A percentile compares a stretch with the other conserved stretches of the same genome.
These are phyloP conservation scores for Drosophila murphyi DNA, from an alignment of 1,140 invertebrate species.

Conservation along the genomic window DNA sequence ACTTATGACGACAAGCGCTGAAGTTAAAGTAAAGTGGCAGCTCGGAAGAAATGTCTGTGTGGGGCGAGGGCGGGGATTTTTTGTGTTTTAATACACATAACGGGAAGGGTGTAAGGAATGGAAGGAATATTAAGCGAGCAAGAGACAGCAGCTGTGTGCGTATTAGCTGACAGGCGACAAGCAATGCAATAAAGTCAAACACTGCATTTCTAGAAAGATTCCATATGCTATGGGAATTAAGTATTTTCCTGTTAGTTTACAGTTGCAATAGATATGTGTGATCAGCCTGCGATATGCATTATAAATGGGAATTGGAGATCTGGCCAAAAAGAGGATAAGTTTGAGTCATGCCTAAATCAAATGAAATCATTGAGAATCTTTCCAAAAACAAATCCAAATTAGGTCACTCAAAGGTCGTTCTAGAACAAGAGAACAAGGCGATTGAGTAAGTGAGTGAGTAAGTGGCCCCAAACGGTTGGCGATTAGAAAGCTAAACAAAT, in stretches of 20 bases:
- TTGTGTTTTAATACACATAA: slow-evolving; percentile 10
- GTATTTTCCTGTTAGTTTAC: background rate
- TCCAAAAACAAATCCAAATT: slow-evolving; percentile 47
- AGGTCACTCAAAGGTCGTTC: slow-evolving; percentile 58
- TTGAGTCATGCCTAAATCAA: background rate
- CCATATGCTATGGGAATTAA: slow-evolving; percentile 17
- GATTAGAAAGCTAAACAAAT: slow-evolving; percentile 54
- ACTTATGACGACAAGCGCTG: slow-evolving; percentile 51
- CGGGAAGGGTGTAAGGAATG: background rate
- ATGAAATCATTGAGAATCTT: slow-evolving; percentile 16
- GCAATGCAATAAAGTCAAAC: slow-evolving; percentile 10
- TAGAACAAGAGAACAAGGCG: slow-evolving; percentile 9
- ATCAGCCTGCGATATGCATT: background rate
- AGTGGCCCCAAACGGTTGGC: slow-evolving; percentile 18
- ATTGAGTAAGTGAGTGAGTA: background rate
- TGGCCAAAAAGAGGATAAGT: too few relatives aligned
- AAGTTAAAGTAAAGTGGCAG: slow-evolving; percentile 60
- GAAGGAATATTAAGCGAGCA: slow-evolving; percentile 10
- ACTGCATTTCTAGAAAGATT: slow-evolving; percentile 7
- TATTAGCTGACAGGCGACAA: slow-evolving; percentile 9
- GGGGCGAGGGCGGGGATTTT: background rate
- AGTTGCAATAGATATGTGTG: background rate
- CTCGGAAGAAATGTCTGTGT: slow-evolving; percentile 13
- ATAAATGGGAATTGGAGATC: too few relatives aligned
- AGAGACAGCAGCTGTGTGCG: background rate